Evolutionary conservation across 2,888 invertebrate genomes (phyloP).

Genomic region (Baccha elongata): DNA sequence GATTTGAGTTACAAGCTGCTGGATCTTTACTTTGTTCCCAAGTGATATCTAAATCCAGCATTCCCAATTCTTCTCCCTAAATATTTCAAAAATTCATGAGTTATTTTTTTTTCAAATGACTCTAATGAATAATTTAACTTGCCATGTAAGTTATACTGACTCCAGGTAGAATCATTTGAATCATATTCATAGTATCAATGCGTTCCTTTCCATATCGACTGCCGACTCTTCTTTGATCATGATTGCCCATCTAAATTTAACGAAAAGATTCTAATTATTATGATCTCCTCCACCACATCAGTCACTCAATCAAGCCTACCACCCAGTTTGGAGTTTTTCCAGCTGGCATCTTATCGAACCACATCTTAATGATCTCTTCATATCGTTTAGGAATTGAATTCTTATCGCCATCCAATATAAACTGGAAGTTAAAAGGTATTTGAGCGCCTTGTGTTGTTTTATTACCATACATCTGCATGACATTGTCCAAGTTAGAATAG

Average conservation of each 20-base stretch:
- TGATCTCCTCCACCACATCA: too few species aligned
- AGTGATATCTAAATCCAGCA: conserved; percentile 83
- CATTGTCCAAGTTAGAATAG: conserved; percentile 83
- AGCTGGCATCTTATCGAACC: conserved; percentile 84
- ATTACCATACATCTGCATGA: conserved; percentile 85
- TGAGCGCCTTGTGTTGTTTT: conserved; percentile 83
- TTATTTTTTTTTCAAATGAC: not conserved
- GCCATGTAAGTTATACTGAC: conserved; percentile 85
- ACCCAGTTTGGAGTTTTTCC: conserved; percentile 86
- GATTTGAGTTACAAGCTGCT: conserved; percentile 83
- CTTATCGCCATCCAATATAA: conserved; percentile 84
- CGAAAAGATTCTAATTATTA: too few species aligned
- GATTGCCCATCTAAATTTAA: conserved; percentile 87
- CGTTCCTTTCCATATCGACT: conserved; percentile 86
- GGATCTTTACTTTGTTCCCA: conserved; percentile 85
- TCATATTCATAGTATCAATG: conserved; percentile 91
- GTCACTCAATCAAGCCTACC: conserved; percentile 82
- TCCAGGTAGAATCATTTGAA: conserved; percentile 86
- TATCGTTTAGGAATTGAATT: conserved; percentile 84
- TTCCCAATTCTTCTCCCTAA: conserved; percentile 81
- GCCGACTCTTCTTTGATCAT: conserved; percentile 86
- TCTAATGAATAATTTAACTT: conserved; percentile 1
- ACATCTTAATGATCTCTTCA: conserved; percentile 83
- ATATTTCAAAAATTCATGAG: not conserved
- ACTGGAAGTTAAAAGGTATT: conserved; percentile 87